phyloP scores from a whole-genome alignment of 2,113 vertebrate genomes.

The Rhombomys opimus region DNA sequence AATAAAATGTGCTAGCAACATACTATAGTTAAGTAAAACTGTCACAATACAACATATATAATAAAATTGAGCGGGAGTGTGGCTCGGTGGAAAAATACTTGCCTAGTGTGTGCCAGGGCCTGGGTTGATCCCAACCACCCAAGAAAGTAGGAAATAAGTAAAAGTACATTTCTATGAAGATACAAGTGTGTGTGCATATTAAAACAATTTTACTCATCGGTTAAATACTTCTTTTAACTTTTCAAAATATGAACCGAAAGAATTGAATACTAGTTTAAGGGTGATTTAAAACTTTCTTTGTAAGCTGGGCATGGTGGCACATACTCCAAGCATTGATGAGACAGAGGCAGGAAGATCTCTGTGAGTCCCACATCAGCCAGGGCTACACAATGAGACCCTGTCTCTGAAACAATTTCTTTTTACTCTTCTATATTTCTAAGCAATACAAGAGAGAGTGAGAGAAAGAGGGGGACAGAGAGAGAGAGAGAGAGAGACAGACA shows the following conservation, averaged over 20 bases:
- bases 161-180: constrained; percentile 16
- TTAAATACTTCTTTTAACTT: neutral
- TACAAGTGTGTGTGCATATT: neutral
- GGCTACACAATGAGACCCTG: neutral
- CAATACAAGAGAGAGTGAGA: no score
- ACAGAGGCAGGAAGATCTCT: neutral
- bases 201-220: neutral
- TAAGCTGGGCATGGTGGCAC: neutral
- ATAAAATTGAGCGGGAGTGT: neutral
- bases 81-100: neutral
- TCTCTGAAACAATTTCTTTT: neutral
- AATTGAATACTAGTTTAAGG: neutral
- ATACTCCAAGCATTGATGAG: neutral
- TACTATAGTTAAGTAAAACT: constrained; percentile 9
- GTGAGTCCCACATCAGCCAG: neutral
- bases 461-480: no score
- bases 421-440: neutral
- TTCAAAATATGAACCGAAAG: neutral
- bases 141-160: neutral
- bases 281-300: neutral
- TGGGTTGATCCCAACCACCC: neutral
- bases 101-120: neutral
- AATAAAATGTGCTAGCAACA: neutral
- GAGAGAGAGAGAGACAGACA: no score
- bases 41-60: neutral